A percentile compares a stretch with the other conserved stretches of the same genome.
Evolutionary conservation across 2,888 invertebrate species (phyloP).

Genomic region (Eudemis profundana): DNA sequence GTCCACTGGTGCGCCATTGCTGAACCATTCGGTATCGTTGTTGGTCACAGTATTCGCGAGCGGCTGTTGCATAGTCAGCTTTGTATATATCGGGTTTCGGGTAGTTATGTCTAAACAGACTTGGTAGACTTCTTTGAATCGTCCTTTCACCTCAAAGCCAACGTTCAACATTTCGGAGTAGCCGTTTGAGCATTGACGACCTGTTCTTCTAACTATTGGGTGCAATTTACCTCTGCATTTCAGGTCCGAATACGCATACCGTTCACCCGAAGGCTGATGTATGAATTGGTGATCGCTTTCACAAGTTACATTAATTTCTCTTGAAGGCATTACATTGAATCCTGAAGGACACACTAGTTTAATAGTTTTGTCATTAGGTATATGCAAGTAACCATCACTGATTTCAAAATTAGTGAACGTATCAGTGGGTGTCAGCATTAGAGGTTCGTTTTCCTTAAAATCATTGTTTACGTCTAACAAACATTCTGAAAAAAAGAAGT

Average conservation of each 20-base stretch:
- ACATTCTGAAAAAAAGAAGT: slow-evolving; percentile 59
- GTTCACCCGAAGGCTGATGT: slow-evolving; percentile 45
- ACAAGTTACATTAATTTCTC: slow-evolving; percentile 53
- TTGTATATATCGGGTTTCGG: slow-evolving; percentile 56
- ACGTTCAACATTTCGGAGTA: slow-evolving; percentile 55
- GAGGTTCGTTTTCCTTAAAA: slow-evolving; percentile 53
- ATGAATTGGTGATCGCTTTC: slow-evolving; percentile 51
- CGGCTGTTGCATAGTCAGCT: slow-evolving; percentile 49
- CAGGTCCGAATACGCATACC: slow-evolving; percentile 55
- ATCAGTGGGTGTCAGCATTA: slow-evolving; percentile 49
- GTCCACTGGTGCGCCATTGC: slow-evolving; percentile 48
- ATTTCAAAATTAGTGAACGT: slow-evolving; percentile 50
- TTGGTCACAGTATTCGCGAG: slow-evolving; percentile 47
- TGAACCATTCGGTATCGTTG: slow-evolving; percentile 50
- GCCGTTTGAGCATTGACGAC: slow-evolving; percentile 48
- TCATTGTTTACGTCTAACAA: slow-evolving; percentile 53
- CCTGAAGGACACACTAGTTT: slow-evolving; percentile 56
- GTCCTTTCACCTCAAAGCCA: slow-evolving; percentile 49
- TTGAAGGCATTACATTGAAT: slow-evolving; percentile 49
- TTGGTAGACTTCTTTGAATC: slow-evolving; percentile 55
- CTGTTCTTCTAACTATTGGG: slow-evolving; percentile 48
- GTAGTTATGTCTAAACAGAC: slow-evolving; percentile 58
- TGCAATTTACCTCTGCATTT: slow-evolving; percentile 54
- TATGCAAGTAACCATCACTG: slow-evolving; percentile 50
- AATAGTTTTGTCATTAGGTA: slow-evolving; percentile 51